Percentiles rank a stretch among this genome's conserved stretches.
Evolutionary conservation across 2,113 vertebrate species (phyloP).

Genomic region (Solea senegalensis): DNA sequence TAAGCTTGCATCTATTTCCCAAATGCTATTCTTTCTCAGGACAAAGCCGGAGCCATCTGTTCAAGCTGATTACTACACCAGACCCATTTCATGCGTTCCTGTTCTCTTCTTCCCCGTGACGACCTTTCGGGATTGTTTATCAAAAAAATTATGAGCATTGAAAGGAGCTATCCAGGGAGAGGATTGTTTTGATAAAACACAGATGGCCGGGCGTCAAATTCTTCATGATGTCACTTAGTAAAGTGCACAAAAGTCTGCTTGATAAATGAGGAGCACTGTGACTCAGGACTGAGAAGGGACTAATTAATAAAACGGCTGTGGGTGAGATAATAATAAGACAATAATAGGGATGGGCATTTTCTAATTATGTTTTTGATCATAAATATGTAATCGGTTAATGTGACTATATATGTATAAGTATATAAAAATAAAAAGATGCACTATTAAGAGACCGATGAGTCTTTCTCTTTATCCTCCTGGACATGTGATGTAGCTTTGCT

Average conservation of each 20-base stretch:
- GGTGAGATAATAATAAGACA: background rate
- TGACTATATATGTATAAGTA: too few relatives aligned
- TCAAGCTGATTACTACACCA: slow-evolving; percentile 63
- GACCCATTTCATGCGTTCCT: slow-evolving; percentile 42
- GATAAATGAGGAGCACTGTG: slow-evolving; percentile 17
- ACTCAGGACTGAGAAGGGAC: slow-evolving; percentile 34
- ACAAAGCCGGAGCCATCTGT: slow-evolving; percentile 60
- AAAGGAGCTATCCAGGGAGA: slow-evolving; percentile 52
- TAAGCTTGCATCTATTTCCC: slow-evolving; percentile 66
- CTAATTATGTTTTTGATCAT: too few relatives aligned
- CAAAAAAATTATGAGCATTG: slow-evolving; percentile 44
- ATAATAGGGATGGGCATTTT: too few relatives aligned
- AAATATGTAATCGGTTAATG: too few relatives aligned
- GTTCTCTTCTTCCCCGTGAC: slow-evolving; percentile 3
- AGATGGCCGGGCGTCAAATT: slow-evolving; percentile 49
- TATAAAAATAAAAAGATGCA: too few relatives aligned
- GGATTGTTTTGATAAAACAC: slow-evolving; percentile 49
- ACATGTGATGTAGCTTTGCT: too few relatives aligned
- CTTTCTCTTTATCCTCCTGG: too few relatives aligned
- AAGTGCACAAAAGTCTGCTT: slow-evolving; percentile 27
- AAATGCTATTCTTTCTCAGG: slow-evolving; percentile 41
- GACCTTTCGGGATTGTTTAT: slow-evolving; percentile 61
- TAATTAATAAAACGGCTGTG: slow-evolving; percentile 33
- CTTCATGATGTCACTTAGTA: slow-evolving; percentile 49
- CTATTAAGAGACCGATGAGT: too few relatives aligned